phyloP scores from a whole-genome alignment of 2,888 invertebrate species.

The Eledona agricola region DNA sequence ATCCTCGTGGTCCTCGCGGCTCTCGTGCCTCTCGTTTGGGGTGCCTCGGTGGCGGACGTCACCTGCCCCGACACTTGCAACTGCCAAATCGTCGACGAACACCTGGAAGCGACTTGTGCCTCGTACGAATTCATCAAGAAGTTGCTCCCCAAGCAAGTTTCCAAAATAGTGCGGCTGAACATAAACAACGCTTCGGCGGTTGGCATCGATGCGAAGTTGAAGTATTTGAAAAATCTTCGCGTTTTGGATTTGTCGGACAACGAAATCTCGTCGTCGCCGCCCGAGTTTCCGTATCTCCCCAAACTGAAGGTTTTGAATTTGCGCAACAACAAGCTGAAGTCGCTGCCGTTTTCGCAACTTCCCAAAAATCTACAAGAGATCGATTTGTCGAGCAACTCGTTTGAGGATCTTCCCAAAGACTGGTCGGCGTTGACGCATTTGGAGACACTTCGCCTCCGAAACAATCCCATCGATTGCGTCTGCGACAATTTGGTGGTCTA shows the following conservation, averaged over 20 bases:
- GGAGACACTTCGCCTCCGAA: slow-evolving; percentile 71
- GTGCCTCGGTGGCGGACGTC: slow-evolving; percentile 52
- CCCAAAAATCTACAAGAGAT: slow-evolving; percentile 59
- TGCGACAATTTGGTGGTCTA: slow-evolving; percentile 73
- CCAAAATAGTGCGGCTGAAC: slow-evolving; percentile 50
- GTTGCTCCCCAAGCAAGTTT: slow-evolving; percentile 51
- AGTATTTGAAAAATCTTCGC: slow-evolving; percentile 54
- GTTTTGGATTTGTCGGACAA: slow-evolving; percentile 55
- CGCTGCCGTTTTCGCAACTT: slow-evolving; percentile 46
- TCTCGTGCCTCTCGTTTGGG: slow-evolving; percentile 43
- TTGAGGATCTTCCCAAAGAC: slow-evolving; percentile 68
- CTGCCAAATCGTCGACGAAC: slow-evolving; percentile 72
- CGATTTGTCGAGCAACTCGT: slow-evolving; percentile 71
- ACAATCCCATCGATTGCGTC: slow-evolving; percentile 76
- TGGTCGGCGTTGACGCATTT: slow-evolving; percentile 67
- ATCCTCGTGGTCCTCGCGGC: slow-evolving; percentile 37
- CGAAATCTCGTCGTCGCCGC: slow-evolving; percentile 44
- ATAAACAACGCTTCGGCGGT: slow-evolving; percentile 51
- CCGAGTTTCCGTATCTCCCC: slow-evolving; percentile 47
- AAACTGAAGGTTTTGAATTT: slow-evolving; percentile 55
- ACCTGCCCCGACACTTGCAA: slow-evolving; percentile 66
- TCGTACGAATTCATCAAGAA: slow-evolving; percentile 81
- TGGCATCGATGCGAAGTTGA: slow-evolving; percentile 54
- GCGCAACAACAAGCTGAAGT: slow-evolving; percentile 53
- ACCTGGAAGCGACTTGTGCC: slow-evolving; percentile 72